phyloP scores from a whole-genome alignment of 1,140 invertebrate genomes.

The Bactericera cockerelli region DNA sequence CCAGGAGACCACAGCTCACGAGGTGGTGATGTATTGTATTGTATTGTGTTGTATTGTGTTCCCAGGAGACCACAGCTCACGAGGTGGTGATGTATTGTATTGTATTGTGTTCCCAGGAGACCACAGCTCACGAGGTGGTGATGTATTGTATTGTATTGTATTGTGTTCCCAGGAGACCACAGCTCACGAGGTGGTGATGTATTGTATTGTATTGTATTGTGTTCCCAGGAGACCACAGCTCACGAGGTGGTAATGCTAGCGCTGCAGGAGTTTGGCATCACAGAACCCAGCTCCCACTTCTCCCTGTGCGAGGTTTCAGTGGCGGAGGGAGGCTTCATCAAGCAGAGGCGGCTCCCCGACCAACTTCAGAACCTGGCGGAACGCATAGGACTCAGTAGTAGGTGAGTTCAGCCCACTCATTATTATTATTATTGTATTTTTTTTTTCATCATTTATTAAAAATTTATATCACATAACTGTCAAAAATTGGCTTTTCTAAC shows the following conservation, averaged over 20 bases:
- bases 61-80: no score
- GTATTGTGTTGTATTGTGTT: slow-evolving; percentile 45
- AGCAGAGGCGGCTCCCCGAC: slow-evolving; percentile 87
- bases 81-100: no score
- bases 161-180: slow-evolving; percentile 61
- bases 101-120: slow-evolving; percentile 30
- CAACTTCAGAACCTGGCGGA: slow-evolving; percentile 91
- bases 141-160: slow-evolving; percentile 53
- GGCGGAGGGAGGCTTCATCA: slow-evolving; percentile 84
- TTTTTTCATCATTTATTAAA: no score
- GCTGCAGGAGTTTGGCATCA: slow-evolving; percentile 90
- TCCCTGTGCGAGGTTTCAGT: slow-evolving; percentile 92
- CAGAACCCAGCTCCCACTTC: slow-evolving; percentile 73
- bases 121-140: slow-evolving; percentile 92
- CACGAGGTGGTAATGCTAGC: slow-evolving; percentile 96
- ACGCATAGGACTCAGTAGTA: slow-evolving; percentile 62
- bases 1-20: slow-evolving; percentile 85
- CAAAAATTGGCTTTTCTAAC: no score
- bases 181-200: slow-evolving; percentile 94
- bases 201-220: no score
- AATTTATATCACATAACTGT: no score
- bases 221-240: slow-evolving; percentile 74
- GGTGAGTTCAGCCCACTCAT: slow-evolving; percentile 21
- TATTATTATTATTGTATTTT: no score
- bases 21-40: slow-evolving; percentile 95